Conservation (phyloP, 2,888 invertebrate species). For the Scaptomyza tumidula region DNA sequence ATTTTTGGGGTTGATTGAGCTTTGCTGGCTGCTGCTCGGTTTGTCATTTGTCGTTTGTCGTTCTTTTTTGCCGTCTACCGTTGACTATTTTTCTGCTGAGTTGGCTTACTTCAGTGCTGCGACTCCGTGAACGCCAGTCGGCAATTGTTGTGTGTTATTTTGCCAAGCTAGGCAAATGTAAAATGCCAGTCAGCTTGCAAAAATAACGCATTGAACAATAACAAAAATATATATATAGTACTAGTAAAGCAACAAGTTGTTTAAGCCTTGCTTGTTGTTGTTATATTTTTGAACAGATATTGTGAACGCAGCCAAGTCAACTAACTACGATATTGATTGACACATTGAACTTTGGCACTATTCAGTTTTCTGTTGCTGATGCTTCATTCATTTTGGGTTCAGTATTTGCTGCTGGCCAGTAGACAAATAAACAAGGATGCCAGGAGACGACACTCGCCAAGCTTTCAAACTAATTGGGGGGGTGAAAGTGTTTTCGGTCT, state of each 20-base stretch:
- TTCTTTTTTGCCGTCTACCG: constrained; percentile 15
- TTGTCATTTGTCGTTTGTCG: constrained; percentile 20
- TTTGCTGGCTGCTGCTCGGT: constrained; percentile 20
- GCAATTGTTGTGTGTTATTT: constrained; percentile 59
- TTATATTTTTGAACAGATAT: constrained; percentile 22
- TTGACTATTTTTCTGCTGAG: constrained; percentile 53
- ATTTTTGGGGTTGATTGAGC: constrained; percentile 52
- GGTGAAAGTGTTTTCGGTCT: constrained; percentile 35
- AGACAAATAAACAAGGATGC: constrained; percentile 44
- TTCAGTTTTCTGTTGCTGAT: constrained; percentile 2
- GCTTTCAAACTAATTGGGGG: constrained; percentile 67
- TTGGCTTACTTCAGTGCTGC: constrained; percentile 58
- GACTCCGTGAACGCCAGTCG: constrained; percentile 15
- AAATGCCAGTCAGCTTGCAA: constrained; percentile 45
- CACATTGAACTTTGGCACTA: constrained; percentile 47
- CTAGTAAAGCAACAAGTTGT: constrained; percentile 53
- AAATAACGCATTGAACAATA: not conserved
- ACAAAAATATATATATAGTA: not conserved
- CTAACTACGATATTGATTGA: constrained; percentile 48
- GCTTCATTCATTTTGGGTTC: not conserved
- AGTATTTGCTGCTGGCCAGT: constrained; percentile 28
- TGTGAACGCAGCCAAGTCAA: constrained; percentile 41
- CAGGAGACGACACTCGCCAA: constrained; percentile 17
- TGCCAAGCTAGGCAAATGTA: constrained; percentile 41
- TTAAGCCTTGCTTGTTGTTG: not conserved